Evolutionary conservation across 2,113 vertebrate species (phyloP).

Genomic region (Clarias macrocephalus): DNA sequence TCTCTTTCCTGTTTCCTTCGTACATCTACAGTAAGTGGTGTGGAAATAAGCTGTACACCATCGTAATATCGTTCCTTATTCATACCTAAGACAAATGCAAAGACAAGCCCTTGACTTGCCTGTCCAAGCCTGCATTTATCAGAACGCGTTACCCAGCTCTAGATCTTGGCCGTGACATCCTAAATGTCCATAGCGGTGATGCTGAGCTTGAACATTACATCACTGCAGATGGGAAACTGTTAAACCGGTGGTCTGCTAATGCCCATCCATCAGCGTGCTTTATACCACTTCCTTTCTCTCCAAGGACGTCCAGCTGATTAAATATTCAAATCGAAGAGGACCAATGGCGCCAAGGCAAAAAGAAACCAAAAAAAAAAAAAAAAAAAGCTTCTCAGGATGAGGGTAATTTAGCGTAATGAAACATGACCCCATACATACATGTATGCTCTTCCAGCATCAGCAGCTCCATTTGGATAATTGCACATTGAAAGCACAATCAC

Average conservation of each 20-base stretch:
- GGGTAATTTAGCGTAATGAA: slow-evolving; percentile 72
- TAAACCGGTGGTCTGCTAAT: slow-evolving; percentile 23
- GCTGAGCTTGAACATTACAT: slow-evolving; percentile 37
- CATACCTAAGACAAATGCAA: background rate
- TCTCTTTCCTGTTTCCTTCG: background rate
- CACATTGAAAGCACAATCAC: slow-evolving; percentile 19
- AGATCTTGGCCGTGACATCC: slow-evolving; percentile 6
- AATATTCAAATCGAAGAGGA: slow-evolving; percentile 45
- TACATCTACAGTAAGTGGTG: background rate
- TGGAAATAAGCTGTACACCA: background rate
- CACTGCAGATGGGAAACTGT: slow-evolving; percentile 22
- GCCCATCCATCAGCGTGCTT: slow-evolving; percentile 24
- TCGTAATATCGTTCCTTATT: background rate
- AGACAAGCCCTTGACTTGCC: background rate
- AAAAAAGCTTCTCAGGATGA: slow-evolving; percentile 1
- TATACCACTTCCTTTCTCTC: slow-evolving; percentile 19
- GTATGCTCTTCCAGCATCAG: slow-evolving; percentile 3
- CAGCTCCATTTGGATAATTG: slow-evolving; percentile 48
- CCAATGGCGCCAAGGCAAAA: background rate
- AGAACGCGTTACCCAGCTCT: background rate
- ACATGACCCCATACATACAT: slow-evolving; percentile 29
- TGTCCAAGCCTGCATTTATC: background rate
- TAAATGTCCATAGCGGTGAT: background rate
- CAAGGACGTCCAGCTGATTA: slow-evolving; percentile 43
- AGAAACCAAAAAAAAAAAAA: background rate